Conservation (phyloP, 2,888 invertebrate genomes). For the Biston betularia region DNA sequence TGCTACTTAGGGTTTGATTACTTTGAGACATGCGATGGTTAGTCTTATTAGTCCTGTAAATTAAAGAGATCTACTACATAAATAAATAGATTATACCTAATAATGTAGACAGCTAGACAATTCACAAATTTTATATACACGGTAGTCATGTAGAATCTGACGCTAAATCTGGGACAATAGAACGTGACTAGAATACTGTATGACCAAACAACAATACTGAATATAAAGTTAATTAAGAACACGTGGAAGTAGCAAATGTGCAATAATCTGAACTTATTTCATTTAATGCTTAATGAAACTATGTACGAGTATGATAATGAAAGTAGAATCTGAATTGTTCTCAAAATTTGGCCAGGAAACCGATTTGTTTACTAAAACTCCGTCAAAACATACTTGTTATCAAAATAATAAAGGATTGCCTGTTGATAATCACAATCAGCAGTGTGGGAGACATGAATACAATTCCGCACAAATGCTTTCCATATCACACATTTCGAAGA, state of each 20-base stretch:
- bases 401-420: conserved; percentile 48
- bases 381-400: conserved; percentile 49
- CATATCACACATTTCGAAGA: conserved; percentile 41
- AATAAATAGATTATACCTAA: no score
- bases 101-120: no score
- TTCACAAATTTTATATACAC: neutral
- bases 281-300: no score
- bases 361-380: conserved; percentile 41
- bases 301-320: neutral
- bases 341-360: conserved; percentile 28
- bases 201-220: neutral
- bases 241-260: neutral
- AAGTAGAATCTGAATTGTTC: neutral
- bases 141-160: conserved; percentile 18
- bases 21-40: no score
- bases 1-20: no score
- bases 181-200: conserved; percentile 28
- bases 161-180: conserved; percentile 18
- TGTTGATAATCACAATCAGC: conserved; percentile 47
- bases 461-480: conserved; percentile 34
- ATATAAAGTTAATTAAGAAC: conserved; percentile 1
- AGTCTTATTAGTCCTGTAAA: no score
- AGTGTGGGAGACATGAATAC: conserved; percentile 33
- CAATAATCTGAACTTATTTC: neutral
- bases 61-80: no score